Percentiles rank a stretch among this genome's conserved stretches.
These are phyloP conservation scores for Odobenus rosmarus DNA, from an alignment of 2,113 vertebrate genomes.

Conservation along the genomic window DNA sequence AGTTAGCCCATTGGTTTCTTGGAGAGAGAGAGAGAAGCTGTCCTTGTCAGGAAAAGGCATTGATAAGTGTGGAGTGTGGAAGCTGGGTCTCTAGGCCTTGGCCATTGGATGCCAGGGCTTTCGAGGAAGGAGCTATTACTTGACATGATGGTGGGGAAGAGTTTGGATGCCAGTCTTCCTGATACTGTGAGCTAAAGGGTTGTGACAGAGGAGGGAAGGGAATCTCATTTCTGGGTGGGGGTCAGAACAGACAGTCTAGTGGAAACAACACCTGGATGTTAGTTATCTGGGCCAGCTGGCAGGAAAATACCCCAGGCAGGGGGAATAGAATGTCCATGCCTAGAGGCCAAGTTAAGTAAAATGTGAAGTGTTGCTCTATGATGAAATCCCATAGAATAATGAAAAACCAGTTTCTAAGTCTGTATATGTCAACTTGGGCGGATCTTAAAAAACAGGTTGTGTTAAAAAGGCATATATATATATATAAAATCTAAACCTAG, in stretches of 20 bases:
- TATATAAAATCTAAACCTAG: background rate
- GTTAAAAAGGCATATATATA: background rate
- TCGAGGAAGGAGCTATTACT: background rate
- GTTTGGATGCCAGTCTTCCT: background rate
- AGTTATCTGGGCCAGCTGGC: background rate
- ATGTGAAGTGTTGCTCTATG: background rate
- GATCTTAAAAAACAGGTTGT: background rate
- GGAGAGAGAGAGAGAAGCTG: background rate
- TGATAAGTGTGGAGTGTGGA: background rate
- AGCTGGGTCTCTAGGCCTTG: background rate
- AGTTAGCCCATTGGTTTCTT: background rate
- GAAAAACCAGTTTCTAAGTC: background rate
- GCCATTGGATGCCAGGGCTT: background rate
- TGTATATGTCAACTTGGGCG: background rate
- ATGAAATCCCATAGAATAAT: background rate
- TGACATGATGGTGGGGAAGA: background rate
- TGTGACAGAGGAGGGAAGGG: background rate
- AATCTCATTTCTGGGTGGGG: background rate
- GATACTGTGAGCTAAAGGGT: background rate
- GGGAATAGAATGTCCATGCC: background rate
- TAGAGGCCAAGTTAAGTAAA: background rate
- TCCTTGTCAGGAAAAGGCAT: background rate
- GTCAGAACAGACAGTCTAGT: background rate
- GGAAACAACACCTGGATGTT: background rate
- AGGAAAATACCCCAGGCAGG: background rate